Conservation (phyloP, 2,797 vertebrate genomes). For the Chloroceryle inda region DNA sequence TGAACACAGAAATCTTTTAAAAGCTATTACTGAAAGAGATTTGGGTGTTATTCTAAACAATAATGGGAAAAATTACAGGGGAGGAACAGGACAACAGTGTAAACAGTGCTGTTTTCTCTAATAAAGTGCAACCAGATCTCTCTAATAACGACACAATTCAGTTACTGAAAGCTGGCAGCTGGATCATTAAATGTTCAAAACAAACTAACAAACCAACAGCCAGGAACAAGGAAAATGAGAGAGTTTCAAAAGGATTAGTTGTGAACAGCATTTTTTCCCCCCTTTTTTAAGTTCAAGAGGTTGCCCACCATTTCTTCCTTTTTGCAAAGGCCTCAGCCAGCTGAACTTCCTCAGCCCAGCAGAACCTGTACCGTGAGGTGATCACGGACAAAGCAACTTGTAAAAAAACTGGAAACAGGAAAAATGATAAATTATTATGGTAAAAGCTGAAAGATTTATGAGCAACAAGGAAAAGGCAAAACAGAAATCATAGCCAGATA, state of each 20-base stretch:
- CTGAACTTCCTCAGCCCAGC: conserved; percentile 93
- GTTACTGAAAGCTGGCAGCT: conserved; percentile 66
- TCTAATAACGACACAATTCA: conserved; percentile 68
- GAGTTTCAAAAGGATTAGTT: conserved; percentile 68
- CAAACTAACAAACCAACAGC: conserved; percentile 58
- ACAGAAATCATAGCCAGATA: conserved; percentile 72
- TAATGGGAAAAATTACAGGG: conserved; percentile 69
- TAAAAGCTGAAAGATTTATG: conserved; percentile 92
- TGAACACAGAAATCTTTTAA: conserved; percentile 69
- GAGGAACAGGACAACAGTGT: conserved; percentile 67
- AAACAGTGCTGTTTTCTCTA: conserved; percentile 66
- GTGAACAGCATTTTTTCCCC: conserved; percentile 14
- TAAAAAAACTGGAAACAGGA: conserved; percentile 92
- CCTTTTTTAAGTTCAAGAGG: conserved; percentile 90
- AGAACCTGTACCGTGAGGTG: conserved; percentile 86
- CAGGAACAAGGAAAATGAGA: conserved; percentile 76
- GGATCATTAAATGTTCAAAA: conserved; percentile 74
- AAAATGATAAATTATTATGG: conserved; percentile 88
- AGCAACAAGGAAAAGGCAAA: conserved; percentile 84
- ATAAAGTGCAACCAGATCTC: conserved; percentile 73
- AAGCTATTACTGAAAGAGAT: conserved; percentile 67
- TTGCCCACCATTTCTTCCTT: conserved; percentile 92
- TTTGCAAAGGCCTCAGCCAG: conserved; percentile 83
- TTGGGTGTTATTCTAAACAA: conserved; percentile 73
- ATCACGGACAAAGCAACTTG: conserved; percentile 85